Conservation (phyloP, 1,140 invertebrate species). For the Nasonia vitripennis region DNA sequence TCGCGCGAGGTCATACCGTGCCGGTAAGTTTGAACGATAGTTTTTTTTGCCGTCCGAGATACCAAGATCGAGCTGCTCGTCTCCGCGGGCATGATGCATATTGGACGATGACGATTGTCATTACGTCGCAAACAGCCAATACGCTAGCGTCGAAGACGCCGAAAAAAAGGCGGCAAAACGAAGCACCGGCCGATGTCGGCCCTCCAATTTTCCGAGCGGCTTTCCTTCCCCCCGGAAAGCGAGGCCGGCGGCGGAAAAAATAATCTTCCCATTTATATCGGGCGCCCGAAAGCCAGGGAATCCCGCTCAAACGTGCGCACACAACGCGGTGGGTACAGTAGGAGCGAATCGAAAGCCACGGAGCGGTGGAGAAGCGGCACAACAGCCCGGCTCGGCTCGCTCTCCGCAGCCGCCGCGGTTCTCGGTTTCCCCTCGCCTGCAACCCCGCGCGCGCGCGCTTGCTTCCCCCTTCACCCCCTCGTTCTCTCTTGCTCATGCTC, state of each 20-base stretch:
- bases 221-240: background rate
- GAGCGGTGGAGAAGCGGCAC: conserved; percentile 18
- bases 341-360: background rate
- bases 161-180: background rate
- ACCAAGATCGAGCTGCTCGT: background rate
- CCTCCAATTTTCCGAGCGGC: background rate
- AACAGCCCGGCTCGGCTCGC: background rate
- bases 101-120: background rate
- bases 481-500: conserved; percentile 15
- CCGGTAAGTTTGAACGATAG: conserved; percentile 39
- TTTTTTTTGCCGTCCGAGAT: background rate
- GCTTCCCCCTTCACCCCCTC: conserved; percentile 18
- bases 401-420: background rate
- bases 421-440: conserved; percentile 9
- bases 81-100: background rate
- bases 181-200: background rate
- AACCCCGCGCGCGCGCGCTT: background rate
- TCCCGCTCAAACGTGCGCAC: conserved; percentile 1
- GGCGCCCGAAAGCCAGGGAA: background rate
- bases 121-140: background rate
- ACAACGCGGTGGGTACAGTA: background rate
- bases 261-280: background rate
- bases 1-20: background rate
- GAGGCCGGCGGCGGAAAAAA: background rate
- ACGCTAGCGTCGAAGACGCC: background rate